Evolutionary conservation across 2,888 invertebrate genomes (phyloP).

Genomic region (Xanthorhoe designata): DNA sequence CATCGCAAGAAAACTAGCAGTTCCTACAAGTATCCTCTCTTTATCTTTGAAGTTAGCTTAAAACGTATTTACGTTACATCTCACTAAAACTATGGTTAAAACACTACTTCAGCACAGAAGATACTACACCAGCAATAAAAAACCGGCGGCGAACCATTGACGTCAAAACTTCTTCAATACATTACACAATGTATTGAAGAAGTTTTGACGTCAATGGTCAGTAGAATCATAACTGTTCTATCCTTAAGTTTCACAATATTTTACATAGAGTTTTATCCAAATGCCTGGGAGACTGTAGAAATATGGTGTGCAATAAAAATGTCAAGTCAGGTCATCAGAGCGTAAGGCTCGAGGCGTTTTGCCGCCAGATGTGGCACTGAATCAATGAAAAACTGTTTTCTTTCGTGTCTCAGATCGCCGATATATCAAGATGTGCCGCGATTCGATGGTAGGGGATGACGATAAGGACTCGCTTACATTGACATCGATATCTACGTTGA

Average conservation of each 20-base stretch:
- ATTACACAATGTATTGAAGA: slow-evolving; percentile 70
- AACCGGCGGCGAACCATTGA: slow-evolving; percentile 49
- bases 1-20: too few relatives aligned
- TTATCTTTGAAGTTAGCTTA: too few relatives aligned
- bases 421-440: slow-evolving; percentile 72
- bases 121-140: slow-evolving; percentile 57
- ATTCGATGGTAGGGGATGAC: slow-evolving; percentile 45
- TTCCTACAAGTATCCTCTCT: too few relatives aligned
- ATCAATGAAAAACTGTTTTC: slow-evolving; percentile 85
- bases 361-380: slow-evolving; percentile 83
- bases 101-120: slow-evolving; percentile 46
- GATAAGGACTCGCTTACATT: slow-evolving; percentile 41
- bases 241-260: slow-evolving; percentile 79
- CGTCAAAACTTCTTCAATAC: slow-evolving; percentile 70
- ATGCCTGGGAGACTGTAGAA: slow-evolving; percentile 78
- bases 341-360: slow-evolving; percentile 82
- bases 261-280: slow-evolving; percentile 72
- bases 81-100: not conserved
- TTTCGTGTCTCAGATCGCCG: slow-evolving; percentile 74
- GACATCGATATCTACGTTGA: slow-evolving; percentile 1
- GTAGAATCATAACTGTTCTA: slow-evolving; percentile 72
- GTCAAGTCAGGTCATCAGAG: slow-evolving; percentile 86
- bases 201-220: slow-evolving; percentile 62
- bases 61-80: too few relatives aligned
- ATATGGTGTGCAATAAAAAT: slow-evolving; percentile 84